Percentiles rank a stretch among this genome's conserved stretches.
Evolutionary conservation across 2,113 vertebrate genomes (phyloP).

Genomic region (Sinocyclocheilus rhinocerous): DNA sequence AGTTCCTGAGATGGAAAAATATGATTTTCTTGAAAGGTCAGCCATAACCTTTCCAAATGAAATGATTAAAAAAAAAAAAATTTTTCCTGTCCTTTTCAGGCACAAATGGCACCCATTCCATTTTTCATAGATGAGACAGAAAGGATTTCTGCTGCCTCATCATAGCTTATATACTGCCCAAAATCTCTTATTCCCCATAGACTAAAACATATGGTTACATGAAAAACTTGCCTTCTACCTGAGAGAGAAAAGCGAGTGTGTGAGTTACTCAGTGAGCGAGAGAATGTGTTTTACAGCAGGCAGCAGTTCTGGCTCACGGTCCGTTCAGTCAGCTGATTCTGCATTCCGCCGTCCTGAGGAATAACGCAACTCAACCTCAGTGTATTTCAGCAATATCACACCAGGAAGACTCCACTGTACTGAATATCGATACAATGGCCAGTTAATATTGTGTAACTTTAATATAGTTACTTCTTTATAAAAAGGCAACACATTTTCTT

Average conservation of each 20-base stretch:
- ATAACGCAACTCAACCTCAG: slow-evolving; percentile 23
- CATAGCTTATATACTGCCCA: background rate
- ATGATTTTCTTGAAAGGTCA: background rate
- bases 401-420: background rate
- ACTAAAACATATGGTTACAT: slow-evolving; percentile 28
- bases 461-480: too few relatives aligned
- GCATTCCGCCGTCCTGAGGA: slow-evolving; percentile 56
- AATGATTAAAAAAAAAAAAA: background rate
- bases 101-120: background rate
- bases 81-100: background rate
- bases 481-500: too few relatives aligned
- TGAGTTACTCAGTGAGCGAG: background rate
- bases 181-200: background rate
- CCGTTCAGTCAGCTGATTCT: slow-evolving; percentile 62
- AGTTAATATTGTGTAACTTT: too few relatives aligned
- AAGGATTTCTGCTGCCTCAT: background rate
- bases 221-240: background rate
- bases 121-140: background rate
- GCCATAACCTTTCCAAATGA: background rate
- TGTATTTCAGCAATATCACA: background rate
- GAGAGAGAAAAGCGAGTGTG: background rate
- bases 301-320: slow-evolving; percentile 57
- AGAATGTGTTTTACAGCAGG: slow-evolving; percentile 43
- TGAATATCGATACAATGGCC: too few relatives aligned
- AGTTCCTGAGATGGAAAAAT: background rate